Evolutionary conservation across 2,113 vertebrate species (phyloP).

Genomic region (Chaenocephalus aceratus): DNA sequence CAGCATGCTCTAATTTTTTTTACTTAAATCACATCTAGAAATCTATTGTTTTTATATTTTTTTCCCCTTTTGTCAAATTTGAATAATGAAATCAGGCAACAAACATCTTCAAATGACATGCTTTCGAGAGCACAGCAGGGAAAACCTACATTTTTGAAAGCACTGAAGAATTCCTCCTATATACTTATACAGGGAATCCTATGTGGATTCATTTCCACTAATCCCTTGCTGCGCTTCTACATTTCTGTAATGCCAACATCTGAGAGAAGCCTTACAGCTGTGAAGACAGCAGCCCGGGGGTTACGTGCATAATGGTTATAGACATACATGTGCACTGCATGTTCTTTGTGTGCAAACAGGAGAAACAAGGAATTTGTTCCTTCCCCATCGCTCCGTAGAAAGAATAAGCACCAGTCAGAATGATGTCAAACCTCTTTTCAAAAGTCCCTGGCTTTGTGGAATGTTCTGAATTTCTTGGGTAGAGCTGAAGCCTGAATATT

Average conservation of each 20-base stretch:
- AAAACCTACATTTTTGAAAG: constrained; percentile 49
- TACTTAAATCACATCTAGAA: neutral
- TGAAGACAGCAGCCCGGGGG: constrained; percentile 33
- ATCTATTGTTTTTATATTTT: neutral
- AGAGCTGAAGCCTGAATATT: constrained; percentile 33
- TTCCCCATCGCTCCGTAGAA: constrained; percentile 14
- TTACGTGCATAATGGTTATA: constrained; percentile 59
- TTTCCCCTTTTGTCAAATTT: neutral
- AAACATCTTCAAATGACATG: constrained; percentile 23
- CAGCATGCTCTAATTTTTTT: neutral
- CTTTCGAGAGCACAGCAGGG: constrained; percentile 21
- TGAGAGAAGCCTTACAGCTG: constrained; percentile 53
- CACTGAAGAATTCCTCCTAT: constrained; percentile 32
- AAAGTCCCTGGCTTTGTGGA: constrained; percentile 23
- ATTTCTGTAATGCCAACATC: constrained; percentile 62
- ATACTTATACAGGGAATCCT: constrained; percentile 50
- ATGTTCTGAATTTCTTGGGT: constrained; percentile 25
- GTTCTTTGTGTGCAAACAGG: constrained; percentile 48
- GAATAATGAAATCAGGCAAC: constrained; percentile 32
- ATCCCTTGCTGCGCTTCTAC: constrained; percentile 60
- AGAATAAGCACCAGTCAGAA: constrained; percentile 43
- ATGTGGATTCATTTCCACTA: constrained; percentile 67
- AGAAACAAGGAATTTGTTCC: constrained; percentile 59
- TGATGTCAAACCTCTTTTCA: constrained; percentile 26
- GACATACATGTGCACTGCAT: constrained; percentile 2